Conservation (phyloP, 2,113 vertebrate genomes). For the Pica pica region DNA sequence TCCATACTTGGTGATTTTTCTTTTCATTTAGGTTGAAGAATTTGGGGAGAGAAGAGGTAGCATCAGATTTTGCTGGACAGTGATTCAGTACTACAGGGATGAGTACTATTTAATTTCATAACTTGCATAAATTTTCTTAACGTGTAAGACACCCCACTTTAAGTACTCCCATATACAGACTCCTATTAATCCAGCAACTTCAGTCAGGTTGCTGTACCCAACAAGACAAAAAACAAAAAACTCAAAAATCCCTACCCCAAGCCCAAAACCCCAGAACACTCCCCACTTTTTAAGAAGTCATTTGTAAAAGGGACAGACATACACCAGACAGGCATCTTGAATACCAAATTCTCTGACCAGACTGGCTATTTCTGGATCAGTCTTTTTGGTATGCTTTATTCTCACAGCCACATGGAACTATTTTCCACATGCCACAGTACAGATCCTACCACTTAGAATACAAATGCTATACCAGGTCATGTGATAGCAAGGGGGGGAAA, state of each 20-base stretch:
- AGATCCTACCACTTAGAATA: constrained; percentile 2
- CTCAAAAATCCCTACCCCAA: neutral
- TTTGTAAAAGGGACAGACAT: neutral
- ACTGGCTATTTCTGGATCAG: neutral
- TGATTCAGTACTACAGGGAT: neutral
- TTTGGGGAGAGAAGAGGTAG: neutral
- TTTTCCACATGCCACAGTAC: neutral
- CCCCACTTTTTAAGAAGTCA: neutral
- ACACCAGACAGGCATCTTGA: neutral
- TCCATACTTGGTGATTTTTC: neutral
- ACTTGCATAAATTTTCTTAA: neutral
- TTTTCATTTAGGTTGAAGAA: neutral
- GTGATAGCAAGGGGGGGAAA: fast-evolving
- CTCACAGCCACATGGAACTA: neutral
- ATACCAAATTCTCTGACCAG: neutral
- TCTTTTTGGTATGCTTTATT: neutral
- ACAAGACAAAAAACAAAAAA: neutral
- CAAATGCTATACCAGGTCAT: neutral
- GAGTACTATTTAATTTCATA: neutral
- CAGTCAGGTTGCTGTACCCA: neutral
- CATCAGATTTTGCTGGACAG: neutral
- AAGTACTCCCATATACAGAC: neutral
- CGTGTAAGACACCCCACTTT: neutral
- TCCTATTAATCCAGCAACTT: neutral
- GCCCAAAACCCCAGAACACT: neutral